Base-by-base conservation (phyloP, 1,140 invertebrate species). In the Paracyclopina nana region DNA sequence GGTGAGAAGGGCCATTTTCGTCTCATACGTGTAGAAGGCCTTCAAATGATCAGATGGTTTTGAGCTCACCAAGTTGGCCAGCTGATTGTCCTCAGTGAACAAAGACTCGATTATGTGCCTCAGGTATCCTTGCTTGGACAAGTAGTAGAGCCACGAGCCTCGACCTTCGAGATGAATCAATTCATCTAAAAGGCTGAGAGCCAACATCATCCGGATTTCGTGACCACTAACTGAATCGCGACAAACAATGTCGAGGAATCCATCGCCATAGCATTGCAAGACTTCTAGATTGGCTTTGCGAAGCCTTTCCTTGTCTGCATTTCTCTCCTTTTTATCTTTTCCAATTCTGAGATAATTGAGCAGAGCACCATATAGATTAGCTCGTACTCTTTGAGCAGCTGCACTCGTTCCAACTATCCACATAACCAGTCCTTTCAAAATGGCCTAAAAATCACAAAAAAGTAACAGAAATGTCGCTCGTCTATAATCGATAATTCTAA, bases 291-390 rank as follows among this genome's bases (percentile, higher is more conserved):
- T 52, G 12, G 34, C 50, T 16, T 40, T 44, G 4, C 25, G 31
- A 4, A 38, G 28, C 14, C 27, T 11, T 16, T 52, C 50, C 1
- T 9, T 14, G 29, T 16, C 20, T 22, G 16, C 50, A 45, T 14
- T 26, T 6, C 11, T 26, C 11, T 34, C 42, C 12, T 12, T 18
- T 11, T 52, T 27, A 2, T 25, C 50, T 22, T 52, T 52, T n/a
- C 50, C 50, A 29, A 52, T 52, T 26, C 50, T 22, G 22, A 52
- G 38, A 29, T 43, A 52, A 14, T 44, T 40, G 1, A 52, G 12
- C 12, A 52, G 25, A 2, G 50, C 50, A 3, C 31, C 50, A 22
- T 52, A 52, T 18, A 52, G 14, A 44, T 52, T 52, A 26, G 50
- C 18, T 18, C 50, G 2, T 16, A 52, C 34, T 28, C 20, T 46